A percentile compares a stretch with the other conserved stretches of the same genome.
Evolutionary conservation across 2,888 invertebrate species (phyloP).

Genomic region (Pseudococcus viburni): DNA sequence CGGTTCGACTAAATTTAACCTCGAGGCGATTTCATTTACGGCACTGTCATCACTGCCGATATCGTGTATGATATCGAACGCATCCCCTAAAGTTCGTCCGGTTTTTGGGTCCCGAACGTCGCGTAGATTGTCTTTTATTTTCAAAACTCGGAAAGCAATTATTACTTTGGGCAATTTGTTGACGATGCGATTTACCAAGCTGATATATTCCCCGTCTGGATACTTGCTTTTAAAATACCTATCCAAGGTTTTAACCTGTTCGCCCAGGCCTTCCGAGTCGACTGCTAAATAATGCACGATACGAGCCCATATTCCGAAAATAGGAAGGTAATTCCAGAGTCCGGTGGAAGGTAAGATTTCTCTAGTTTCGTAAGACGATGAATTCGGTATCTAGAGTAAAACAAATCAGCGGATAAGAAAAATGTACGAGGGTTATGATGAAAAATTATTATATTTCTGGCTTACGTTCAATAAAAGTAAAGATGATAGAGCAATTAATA

Average conservation of each 20-base stretch:
- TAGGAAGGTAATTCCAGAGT: conserved; percentile 38
- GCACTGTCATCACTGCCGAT: neutral
- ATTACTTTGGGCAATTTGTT: neutral
- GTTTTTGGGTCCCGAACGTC: conserved; percentile 27
- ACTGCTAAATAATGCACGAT: conserved; percentile 4
- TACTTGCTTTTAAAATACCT: neutral
- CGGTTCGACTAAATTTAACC: neutral
- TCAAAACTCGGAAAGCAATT: neutral
- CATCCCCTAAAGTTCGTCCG: conserved; percentile 14
- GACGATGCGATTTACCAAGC: neutral
- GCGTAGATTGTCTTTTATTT: neutral
- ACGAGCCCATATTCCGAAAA: conserved; percentile 52
- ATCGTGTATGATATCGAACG: neutral
- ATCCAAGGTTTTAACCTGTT: conserved; percentile 21
- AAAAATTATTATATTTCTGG: neutral
- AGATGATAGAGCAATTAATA: conserved; percentile 14
- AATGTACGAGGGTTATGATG: neutral
- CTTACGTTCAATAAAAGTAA: conserved; percentile 34
- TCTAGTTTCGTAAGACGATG: neutral
- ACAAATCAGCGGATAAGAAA: too few relatives aligned
- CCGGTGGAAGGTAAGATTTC: conserved; percentile 27
- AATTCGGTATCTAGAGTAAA: neutral
- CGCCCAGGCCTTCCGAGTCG: neutral
- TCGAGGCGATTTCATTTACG: neutral
- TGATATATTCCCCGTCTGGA: neutral